Evolutionary conservation across 2,888 invertebrate species (phyloP).

Genomic region (Melangyna quadrimaculata): DNA sequence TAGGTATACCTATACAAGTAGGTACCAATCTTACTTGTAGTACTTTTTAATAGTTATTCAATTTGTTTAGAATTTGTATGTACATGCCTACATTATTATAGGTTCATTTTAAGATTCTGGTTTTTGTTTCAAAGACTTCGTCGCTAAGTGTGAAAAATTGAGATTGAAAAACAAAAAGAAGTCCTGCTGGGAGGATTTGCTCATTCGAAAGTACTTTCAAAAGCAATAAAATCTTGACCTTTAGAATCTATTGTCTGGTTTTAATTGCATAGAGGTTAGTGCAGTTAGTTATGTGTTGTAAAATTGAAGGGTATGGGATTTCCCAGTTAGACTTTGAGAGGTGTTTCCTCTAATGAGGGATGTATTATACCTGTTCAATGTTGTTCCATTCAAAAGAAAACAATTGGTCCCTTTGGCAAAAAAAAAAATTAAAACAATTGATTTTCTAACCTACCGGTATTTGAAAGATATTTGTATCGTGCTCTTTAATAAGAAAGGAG

Average conservation of each 20-base stretch:
- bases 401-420: background rate
- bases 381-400: background rate
- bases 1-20: background rate
- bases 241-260: constrained; percentile 3
- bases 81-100: background rate
- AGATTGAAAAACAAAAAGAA: background rate
- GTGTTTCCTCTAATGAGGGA: constrained; percentile 18
- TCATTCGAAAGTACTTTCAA: constrained; percentile 46
- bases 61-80: constrained; percentile 2
- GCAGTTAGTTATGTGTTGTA: background rate
- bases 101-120: background rate
- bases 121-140: constrained; percentile 20
- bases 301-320: constrained; percentile 12
- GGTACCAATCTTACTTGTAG: background rate
- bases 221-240: constrained; percentile 14
- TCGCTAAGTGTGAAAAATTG: constrained; percentile 24
- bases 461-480: constrained; percentile 20
- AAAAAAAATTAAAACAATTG: background rate
- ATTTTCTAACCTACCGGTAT: background rate
- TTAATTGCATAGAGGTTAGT: constrained; percentile 19
- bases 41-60: constrained; percentile 4
- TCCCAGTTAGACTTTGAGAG: constrained; percentile 11
- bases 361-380: constrained; percentile 19
- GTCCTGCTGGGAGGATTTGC: constrained; percentile 14
- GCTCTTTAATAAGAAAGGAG: background rate